Evolutionary conservation across 2,797 vertebrate species (phyloP), one percentile per base, ranked within the genome.

Genomic region (Mormyrus proboscirostris): DNA sequence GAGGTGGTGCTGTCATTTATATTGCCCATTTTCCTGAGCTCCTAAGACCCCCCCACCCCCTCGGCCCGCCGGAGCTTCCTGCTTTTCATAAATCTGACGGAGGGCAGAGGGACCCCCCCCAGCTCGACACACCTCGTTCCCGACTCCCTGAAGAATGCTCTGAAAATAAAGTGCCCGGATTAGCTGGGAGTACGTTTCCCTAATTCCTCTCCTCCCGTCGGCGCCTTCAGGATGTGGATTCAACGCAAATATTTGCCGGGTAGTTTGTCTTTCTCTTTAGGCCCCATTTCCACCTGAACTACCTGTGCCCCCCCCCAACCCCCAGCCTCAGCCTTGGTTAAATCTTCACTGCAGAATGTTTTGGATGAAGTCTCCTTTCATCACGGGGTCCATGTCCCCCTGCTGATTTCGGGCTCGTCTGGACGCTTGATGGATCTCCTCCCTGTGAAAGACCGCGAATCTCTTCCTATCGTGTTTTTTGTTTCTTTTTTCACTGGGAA

Each of bases 1-100:
- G 95, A 93, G 92, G 92, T 91, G 88, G 91, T 91, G 93, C 92
- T 90, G 94, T 95, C 95, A 95, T 96, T 94, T 95, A 94, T 94
- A 96, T 95, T 94, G 95, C 93, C 95, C 90, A 94, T 94, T 95
- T 95, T 95, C 94, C 94, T 93, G 94, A 93, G 94, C 95, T 96
- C 95, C 93, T 96, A 95, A 96, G 95, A 95, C 92, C 91, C 91
- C 88, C 92, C 19, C 14, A 4, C 4, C 55, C 53, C 22, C 25
- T 29, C 12, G 1, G 53, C 14, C 94, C 93, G 93, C 95, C 92
- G 92, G 93, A 95, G 95, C 95, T 93, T 94, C 93, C 88, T 92
- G 94, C 93, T 94, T 95, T 95, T 95, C 95, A 94, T 96, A 95
- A 95, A 96, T 94, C 93, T 95, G 95, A 96, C 94, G 96, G 94